A percentile compares a stretch with the other conserved stretches of the same genome.
Conservation (phyloP, 2,113 vertebrate species). For the Mastomys natalensis region DNA sequence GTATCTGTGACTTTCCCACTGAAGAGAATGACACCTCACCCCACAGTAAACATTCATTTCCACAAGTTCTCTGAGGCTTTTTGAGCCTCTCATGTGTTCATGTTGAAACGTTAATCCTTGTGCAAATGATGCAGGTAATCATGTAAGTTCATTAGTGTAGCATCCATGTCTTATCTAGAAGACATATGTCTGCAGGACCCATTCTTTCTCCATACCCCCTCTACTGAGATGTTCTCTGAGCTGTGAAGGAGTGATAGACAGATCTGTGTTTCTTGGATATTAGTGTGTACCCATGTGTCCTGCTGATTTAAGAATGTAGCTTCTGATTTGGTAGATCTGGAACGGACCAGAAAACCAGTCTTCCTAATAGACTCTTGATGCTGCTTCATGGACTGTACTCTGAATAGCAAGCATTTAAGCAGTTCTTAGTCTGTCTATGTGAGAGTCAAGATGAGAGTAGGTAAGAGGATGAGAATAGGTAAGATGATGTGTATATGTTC, state of each 20-base stretch:
- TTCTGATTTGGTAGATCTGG: not conserved
- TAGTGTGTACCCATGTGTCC: not conserved
- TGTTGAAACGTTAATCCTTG: not conserved
- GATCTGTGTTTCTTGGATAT: not conserved
- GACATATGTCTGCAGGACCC: no score
- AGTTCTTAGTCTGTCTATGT: not conserved
- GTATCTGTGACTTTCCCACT: not conserved
- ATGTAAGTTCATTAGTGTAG: not conserved
- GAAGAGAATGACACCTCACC: not conserved
- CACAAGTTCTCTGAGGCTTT: not conserved
- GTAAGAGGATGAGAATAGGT: not conserved
- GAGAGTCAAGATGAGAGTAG: not conserved
- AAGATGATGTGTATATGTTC: no score
- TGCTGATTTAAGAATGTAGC: not conserved
- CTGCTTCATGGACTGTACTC: not conserved
- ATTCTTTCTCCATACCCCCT: not conserved
- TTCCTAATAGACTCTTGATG: not conserved
- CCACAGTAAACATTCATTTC: not conserved
- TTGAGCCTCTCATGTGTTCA: not conserved
- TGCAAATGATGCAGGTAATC: not conserved
- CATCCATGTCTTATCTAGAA: not conserved
- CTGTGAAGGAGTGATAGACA: not conserved
- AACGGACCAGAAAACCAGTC: not conserved
- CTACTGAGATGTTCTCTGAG: not conserved
- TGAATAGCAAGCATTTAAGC: conserved; percentile 1